These are phyloP conservation scores for Gyrodactylus salaris DNA, from an alignment of 1,140 invertebrate genomes.

Conservation along the genomic window DNA sequence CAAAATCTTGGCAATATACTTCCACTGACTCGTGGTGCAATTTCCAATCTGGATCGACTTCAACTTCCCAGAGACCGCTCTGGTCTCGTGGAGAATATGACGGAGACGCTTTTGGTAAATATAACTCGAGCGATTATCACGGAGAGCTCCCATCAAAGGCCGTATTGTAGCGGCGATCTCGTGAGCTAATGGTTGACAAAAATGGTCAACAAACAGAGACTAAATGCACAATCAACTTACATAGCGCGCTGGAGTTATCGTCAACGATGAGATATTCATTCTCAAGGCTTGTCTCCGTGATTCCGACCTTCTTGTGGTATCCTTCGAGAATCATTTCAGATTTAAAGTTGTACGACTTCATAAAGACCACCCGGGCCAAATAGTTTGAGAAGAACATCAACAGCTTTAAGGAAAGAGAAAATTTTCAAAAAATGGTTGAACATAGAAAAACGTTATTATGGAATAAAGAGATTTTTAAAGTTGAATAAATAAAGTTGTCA, in stretches of 20 bases:
- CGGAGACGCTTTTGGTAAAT: background rate
- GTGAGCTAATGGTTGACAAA: background rate
- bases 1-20: background rate
- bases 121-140: background rate
- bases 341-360: background rate
- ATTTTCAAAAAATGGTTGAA: too few relatives aligned
- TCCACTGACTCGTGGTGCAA: background rate
- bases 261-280: background rate
- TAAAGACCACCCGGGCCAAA: background rate
- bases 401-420: background rate
- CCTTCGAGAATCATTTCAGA: background rate
- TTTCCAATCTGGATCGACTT: background rate
- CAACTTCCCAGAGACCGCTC: background rate
- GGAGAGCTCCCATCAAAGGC: background rate
- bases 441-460: too few relatives aligned
- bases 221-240: too few relatives aligned
- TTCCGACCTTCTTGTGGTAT: background rate
- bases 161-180: background rate
- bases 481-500: too few relatives aligned
- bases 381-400: background rate
- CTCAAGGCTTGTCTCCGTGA: background rate
- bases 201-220: background rate
- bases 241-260: too few relatives aligned
- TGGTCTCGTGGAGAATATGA: background rate
- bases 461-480: too few relatives aligned